These are phyloP conservation scores for Drosophila nr. medialis DNA, from an alignment of 2,888 invertebrate species.

Conservation along the genomic window DNA sequence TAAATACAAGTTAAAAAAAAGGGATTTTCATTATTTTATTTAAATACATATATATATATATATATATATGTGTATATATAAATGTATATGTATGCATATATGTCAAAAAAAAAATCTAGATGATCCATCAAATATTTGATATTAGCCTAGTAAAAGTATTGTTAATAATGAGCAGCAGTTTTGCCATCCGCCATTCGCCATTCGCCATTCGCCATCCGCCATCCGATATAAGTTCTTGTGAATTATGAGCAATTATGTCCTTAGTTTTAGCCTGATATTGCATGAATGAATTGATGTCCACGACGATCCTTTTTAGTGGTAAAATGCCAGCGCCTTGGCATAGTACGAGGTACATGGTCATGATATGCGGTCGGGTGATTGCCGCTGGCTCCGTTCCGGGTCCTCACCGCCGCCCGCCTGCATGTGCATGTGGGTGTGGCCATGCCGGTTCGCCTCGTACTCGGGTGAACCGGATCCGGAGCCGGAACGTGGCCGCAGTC, in stretches of 20 bases:
- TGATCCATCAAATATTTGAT: slow-evolving; percentile 77
- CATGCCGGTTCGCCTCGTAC: slow-evolving; percentile 26
- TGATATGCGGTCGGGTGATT: slow-evolving; percentile 83
- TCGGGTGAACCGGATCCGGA: slow-evolving; percentile 68
- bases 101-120: slow-evolving; percentile 69
- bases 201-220: background rate
- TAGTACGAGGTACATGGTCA: slow-evolving; percentile 83
- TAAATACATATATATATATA: slow-evolving; percentile 8
- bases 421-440: slow-evolving; percentile 22
- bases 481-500: slow-evolving; percentile 40
- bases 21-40: slow-evolving; percentile 22
- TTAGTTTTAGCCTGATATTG: slow-evolving; percentile 54
- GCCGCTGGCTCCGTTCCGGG: slow-evolving; percentile 65
- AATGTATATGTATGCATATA: slow-evolving; percentile 25
- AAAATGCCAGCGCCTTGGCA: slow-evolving; percentile 81
- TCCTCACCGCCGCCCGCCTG: slow-evolving; percentile 40
- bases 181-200: background rate
- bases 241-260: slow-evolving; percentile 62
- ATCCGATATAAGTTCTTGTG: slow-evolving; percentile 21
- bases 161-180: slow-evolving; percentile 45
- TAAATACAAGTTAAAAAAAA: slow-evolving; percentile 71
- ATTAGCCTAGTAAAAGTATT: slow-evolving; percentile 72
- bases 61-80: slow-evolving; percentile 24
- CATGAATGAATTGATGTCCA: slow-evolving; percentile 32
- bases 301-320: slow-evolving; percentile 65